Evolutionary conservation across 2,113 vertebrate species (phyloP).

Genomic region (Embiotoca jacksoni): DNA sequence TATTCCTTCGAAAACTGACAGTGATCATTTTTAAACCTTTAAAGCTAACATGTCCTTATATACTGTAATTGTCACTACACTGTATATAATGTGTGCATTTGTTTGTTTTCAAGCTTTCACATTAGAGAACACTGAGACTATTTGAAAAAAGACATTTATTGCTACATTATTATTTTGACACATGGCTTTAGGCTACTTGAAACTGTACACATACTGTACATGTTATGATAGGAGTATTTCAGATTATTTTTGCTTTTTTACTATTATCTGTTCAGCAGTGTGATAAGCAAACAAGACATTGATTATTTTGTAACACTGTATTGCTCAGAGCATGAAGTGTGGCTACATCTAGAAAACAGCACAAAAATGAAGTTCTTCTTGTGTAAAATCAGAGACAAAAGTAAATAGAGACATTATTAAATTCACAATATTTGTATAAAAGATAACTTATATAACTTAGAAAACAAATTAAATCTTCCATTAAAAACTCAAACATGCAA

Average conservation of each 20-base stretch:
- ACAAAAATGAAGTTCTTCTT: constrained; percentile 38
- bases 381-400: constrained; percentile 61
- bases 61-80: too few relatives aligned
- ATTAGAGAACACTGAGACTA: neutral
- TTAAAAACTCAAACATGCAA: constrained; percentile 73
- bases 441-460: constrained; percentile 79
- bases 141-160: constrained; percentile 81
- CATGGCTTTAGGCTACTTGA: constrained; percentile 75
- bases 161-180: constrained; percentile 72
- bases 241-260: constrained; percentile 46
- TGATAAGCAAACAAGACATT: constrained; percentile 63
- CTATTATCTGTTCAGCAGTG: constrained; percentile 44
- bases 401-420: constrained; percentile 58
- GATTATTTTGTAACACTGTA: constrained; percentile 52
- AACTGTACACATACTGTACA: constrained; percentile 79
- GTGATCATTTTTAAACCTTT: too few relatives aligned
- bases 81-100: neutral
- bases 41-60: too few relatives aligned
- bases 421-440: constrained; percentile 78
- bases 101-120: neutral
- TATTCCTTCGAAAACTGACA: too few relatives aligned
- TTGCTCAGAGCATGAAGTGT: constrained; percentile 67
- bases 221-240: constrained; percentile 60
- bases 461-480: constrained; percentile 58
- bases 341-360: constrained; percentile 61